phyloP scores from a whole-genome alignment of 2,888 invertebrate species.

The Tuta absoluta region DNA sequence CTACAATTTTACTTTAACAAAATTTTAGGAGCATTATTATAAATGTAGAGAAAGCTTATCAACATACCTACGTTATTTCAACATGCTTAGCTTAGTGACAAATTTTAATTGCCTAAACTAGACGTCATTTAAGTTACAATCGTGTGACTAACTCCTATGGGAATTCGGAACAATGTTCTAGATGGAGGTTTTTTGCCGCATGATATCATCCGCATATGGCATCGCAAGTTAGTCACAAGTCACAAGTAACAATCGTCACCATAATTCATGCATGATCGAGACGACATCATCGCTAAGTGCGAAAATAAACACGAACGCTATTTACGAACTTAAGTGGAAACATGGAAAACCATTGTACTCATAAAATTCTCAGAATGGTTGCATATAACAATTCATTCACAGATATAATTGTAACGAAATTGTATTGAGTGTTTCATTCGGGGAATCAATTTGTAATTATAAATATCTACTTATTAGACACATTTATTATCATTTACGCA shows the following conservation, averaged over 20 bases:
- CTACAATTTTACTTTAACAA: not conserved
- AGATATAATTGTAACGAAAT: not conserved
- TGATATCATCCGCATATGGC: conserved; percentile 59
- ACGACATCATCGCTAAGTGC: conserved; percentile 16
- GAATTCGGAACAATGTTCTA: conserved; percentile 36
- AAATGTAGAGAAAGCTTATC: conserved; percentile 17
- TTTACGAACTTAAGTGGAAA: not conserved
- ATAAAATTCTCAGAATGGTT: not conserved
- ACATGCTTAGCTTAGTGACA: not conserved
- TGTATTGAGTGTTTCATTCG: not conserved
- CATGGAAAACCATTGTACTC: conserved; percentile 1
- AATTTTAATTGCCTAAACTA: conserved; percentile 12
- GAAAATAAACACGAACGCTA: conserved; percentile 13
- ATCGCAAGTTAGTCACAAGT: conserved; percentile 44
- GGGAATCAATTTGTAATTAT: not conserved
- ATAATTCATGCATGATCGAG: conserved; percentile 2
- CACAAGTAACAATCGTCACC: conserved; percentile 31
- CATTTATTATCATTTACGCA: not conserved
- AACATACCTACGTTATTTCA: not conserved
- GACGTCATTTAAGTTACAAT: conserved; percentile 5
- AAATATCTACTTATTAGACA: not conserved
- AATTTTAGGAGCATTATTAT: conserved; percentile 18
- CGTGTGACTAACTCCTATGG: conserved; percentile 23
- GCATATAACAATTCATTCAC: not conserved
- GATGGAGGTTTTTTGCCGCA: conserved; percentile 41